A percentile compares a stretch with the other conserved stretches of the same genome.
phyloP scores from a whole-genome alignment of 2,888 invertebrate species.

The Chelonus formosanus region DNA sequence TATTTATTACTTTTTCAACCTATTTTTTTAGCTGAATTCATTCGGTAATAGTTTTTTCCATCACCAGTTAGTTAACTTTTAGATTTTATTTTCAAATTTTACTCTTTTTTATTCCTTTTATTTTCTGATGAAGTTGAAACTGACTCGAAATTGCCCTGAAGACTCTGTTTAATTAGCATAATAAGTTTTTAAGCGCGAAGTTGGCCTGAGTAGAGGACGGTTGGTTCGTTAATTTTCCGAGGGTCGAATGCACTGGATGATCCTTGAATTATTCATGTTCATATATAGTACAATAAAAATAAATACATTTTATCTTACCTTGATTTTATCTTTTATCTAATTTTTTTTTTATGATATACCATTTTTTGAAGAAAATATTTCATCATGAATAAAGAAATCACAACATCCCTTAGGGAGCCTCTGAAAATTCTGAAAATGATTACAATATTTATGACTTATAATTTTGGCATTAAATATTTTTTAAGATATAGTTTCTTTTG shows the following conservation, averaged over 20 bases:
- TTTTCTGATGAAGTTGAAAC: constrained; percentile 13
- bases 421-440: no score
- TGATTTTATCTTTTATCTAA: background rate
- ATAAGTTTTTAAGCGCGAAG: constrained; percentile 27
- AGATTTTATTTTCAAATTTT: background rate
- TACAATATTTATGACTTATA: no score
- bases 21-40: no score
- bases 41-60: no score
- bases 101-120: constrained; percentile 6
- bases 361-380: no score
- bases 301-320: constrained; percentile 4
- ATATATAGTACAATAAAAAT: constrained; percentile 21
- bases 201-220: constrained; percentile 12
- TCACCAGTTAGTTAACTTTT: no score
- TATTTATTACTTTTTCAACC: no score
- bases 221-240: constrained; percentile 29
- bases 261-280: constrained; percentile 28
- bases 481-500: no score
- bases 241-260: constrained; percentile 28
- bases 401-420: no score
- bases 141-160: constrained; percentile 13
- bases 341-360: background rate
- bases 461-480: no score
- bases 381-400: no score
- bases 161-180: constrained; percentile 28